These are phyloP conservation scores for Channa striata DNA, from an alignment of 2,797 vertebrate species.

Conservation along the genomic window DNA sequence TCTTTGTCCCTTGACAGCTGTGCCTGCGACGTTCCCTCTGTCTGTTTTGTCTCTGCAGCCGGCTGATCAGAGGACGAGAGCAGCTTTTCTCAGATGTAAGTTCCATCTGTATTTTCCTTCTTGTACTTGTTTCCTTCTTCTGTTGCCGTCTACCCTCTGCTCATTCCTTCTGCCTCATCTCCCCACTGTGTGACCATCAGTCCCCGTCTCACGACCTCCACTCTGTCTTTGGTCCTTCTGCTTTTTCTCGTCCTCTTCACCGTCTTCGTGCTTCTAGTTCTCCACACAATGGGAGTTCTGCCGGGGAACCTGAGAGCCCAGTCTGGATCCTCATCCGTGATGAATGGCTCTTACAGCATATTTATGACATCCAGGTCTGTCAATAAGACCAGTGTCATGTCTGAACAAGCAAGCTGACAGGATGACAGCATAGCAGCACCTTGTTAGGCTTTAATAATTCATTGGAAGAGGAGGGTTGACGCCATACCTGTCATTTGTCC, in stretches of 20 bases:
- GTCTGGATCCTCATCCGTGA: constrained; percentile 50
- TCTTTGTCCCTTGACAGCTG: constrained; percentile 32
- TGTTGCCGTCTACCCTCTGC: background rate
- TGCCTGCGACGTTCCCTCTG: constrained; percentile 64
- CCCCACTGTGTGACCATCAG: background rate
- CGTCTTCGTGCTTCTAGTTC: background rate
- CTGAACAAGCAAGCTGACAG: constrained; percentile 37
- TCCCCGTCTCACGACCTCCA: background rate
- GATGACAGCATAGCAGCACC: constrained; percentile 25
- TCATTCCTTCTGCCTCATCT: background rate
- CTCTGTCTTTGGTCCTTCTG: background rate
- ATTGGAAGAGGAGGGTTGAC: constrained; percentile 29
- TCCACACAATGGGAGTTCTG: constrained; percentile 18
- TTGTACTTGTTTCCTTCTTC: background rate
- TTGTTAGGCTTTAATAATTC: constrained; percentile 58
- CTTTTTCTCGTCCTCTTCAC: constrained; percentile 5
- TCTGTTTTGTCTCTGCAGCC: constrained; percentile 72
- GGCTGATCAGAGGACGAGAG: constrained; percentile 78
- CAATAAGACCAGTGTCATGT: constrained; percentile 11
- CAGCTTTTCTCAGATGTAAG: constrained; percentile 78
- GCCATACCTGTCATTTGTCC: constrained; percentile 32
- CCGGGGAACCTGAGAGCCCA: constrained; percentile 50
- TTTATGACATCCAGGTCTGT: constrained; percentile 59
- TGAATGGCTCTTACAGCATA: constrained; percentile 53
- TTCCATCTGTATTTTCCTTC: constrained; percentile 1